Evolutionary conservation across 2,888 invertebrate genomes (phyloP).

Genomic region (Drosophila colorata): DNA sequence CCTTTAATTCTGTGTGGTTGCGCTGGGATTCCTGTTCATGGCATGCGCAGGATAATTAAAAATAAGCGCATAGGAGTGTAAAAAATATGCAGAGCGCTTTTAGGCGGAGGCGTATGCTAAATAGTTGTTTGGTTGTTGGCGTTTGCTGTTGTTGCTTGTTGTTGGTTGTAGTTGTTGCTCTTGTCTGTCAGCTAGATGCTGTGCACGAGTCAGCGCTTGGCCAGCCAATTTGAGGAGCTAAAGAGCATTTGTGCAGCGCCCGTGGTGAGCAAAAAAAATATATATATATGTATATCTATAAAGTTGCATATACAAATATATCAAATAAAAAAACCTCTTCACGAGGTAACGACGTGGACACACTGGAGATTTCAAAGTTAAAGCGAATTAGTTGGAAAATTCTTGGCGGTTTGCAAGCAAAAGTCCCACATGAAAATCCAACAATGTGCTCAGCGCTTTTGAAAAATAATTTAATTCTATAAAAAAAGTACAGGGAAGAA

Average conservation of each 20-base stretch:
- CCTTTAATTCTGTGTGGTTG: not conserved
- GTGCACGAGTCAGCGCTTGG: constrained; percentile 7
- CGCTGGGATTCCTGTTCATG: constrained; percentile 15
- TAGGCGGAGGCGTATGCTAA: constrained; percentile 33
- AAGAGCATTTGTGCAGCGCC: constrained; percentile 15
- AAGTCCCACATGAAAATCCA: not conserved
- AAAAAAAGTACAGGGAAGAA: no score
- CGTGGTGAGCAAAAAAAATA: not conserved
- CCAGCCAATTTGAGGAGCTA: constrained; percentile 40
- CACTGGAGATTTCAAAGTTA: constrained; percentile 11
- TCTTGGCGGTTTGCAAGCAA: not conserved
- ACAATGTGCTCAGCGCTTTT: not conserved
- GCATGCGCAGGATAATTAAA: constrained; percentile 55
- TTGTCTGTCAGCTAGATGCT: not conserved
- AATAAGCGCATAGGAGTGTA: constrained; percentile 41
- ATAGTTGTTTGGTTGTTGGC: constrained; percentile 2
- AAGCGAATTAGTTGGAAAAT: constrained; percentile 8
- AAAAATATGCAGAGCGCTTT: constrained; percentile 28
- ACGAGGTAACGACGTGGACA: not conserved
- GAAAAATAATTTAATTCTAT: not conserved
- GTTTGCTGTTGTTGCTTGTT: not conserved
- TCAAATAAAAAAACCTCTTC: not conserved
- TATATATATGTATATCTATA: not conserved
- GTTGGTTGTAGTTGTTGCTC: not conserved
- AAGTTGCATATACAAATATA: no score